Percentiles rank a stretch among this genome's conserved stretches.
phyloP scores from a whole-genome alignment of 1,140 invertebrate genomes.

The Streblospio benedicti region DNA sequence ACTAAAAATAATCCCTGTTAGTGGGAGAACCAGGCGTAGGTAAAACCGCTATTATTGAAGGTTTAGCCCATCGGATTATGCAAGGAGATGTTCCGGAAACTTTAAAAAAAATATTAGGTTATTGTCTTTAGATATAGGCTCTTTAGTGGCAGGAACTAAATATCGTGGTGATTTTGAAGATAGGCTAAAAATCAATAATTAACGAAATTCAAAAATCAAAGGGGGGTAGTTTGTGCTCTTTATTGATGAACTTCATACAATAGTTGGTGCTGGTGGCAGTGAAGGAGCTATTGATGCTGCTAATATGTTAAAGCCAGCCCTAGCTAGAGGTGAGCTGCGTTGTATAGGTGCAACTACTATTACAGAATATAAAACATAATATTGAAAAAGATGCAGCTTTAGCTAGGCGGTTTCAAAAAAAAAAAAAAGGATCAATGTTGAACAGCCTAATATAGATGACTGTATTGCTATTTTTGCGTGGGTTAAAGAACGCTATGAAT shows the following conservation, averaged over 20 bases:
- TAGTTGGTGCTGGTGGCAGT: slow-evolving; percentile 31
- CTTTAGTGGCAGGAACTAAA: slow-evolving; percentile 34
- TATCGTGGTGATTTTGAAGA: slow-evolving; percentile 43
- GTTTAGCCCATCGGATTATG: slow-evolving; percentile 37
- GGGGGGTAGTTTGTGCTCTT: slow-evolving; percentile 33
- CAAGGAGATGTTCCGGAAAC: slow-evolving; percentile 30
- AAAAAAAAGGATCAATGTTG: slow-evolving; percentile 23
- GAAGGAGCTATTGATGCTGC: slow-evolving; percentile 32
- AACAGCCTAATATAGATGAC: slow-evolving; percentile 13
- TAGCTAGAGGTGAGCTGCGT: slow-evolving; percentile 30
- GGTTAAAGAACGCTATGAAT: slow-evolving; percentile 30
- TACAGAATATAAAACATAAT: slow-evolving; percentile 31
- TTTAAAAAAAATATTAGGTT: slow-evolving; percentile 22
- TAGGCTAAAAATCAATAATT: slow-evolving; percentile 29
- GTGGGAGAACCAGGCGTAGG: slow-evolving; percentile 44
- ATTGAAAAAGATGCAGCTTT: slow-evolving; percentile 34
- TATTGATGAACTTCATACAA: slow-evolving; percentile 40
- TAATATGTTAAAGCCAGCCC: slow-evolving; percentile 32
- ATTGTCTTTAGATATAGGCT: slow-evolving; percentile 31
- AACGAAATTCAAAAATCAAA: slow-evolving; percentile 31
- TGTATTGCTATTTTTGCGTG: slow-evolving; percentile 30
- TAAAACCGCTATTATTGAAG: slow-evolving; percentile 43
- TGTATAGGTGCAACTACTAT: slow-evolving; percentile 32
- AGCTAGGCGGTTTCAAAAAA: slow-evolving; percentile 30
- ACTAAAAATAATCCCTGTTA: slow-evolving; percentile 44